phyloP scores from a whole-genome alignment of 53 echinoderm and acorn worm genomes.

The Stichopus horrens region DNA sequence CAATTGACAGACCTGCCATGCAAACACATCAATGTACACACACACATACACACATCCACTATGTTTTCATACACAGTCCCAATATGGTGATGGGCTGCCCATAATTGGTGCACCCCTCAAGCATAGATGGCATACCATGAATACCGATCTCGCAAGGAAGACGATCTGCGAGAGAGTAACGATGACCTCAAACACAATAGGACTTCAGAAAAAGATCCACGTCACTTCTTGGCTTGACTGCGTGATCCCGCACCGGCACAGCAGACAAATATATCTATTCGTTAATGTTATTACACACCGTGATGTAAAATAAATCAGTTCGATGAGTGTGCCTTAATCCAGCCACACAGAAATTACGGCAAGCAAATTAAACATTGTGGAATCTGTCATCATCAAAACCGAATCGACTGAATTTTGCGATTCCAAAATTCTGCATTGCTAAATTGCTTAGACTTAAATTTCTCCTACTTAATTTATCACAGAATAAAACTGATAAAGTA shows the following conservation, averaged over 20 bases:
- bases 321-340: no score
- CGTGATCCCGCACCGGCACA: neutral
- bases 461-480: no score
- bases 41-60: neutral
- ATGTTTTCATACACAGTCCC: neutral
- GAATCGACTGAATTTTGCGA: no score
- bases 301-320: no score
- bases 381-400: neutral
- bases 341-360: neutral
- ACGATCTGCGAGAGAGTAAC: neutral
- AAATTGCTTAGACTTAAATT: no score
- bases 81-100: slow-evolving; percentile 7
- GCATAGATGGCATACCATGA: slow-evolving; percentile 23
- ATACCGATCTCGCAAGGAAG: neutral
- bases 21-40: neutral
- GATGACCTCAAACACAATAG: slow-evolving; percentile 24
- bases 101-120: neutral
- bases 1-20: no score
- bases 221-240: neutral
- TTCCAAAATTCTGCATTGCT: no score
- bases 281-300: no score
- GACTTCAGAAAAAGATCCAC: neutral
- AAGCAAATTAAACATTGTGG: no score
- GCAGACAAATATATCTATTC: neutral
- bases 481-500: no score